phyloP scores from a whole-genome alignment of 1,140 invertebrate genomes.

The Drosophila baimaii region DNA sequence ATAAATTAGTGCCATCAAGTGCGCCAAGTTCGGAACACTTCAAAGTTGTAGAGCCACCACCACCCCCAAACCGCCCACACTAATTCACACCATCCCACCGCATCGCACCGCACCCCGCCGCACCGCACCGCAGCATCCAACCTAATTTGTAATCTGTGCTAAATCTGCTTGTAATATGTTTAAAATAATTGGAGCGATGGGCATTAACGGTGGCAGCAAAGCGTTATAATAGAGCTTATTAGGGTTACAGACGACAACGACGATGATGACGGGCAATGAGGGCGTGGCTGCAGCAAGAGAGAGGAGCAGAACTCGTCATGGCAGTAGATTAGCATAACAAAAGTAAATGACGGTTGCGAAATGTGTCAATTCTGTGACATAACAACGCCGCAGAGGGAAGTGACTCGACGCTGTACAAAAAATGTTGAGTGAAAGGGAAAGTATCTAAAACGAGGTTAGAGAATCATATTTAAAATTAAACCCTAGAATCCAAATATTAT shows the following conservation, averaged over 20 bases:
- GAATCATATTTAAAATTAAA: neutral
- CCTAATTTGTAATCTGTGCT: constrained; percentile 67
- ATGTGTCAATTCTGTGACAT: constrained; percentile 40
- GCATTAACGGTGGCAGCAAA: constrained; percentile 66
- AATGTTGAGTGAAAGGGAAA: neutral
- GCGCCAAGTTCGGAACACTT: constrained; percentile 54
- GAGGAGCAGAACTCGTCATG: constrained; percentile 5
- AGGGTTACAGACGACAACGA: constrained; percentile 38
- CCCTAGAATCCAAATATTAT: no score
- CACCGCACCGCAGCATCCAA: constrained; percentile 21
- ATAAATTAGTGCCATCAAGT: constrained; percentile 74
- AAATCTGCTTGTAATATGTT: constrained; percentile 82
- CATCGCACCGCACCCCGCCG: constrained; percentile 2
- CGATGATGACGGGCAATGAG: neutral
- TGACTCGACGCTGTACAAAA: neutral
- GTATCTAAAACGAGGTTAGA: neutral
- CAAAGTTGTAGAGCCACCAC: constrained; percentile 32
- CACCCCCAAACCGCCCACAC: constrained; percentile 7
- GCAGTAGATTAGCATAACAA: constrained; percentile 60
- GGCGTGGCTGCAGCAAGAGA: constrained; percentile 14
- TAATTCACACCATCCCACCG: neutral
- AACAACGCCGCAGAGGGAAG: constrained; percentile 15
- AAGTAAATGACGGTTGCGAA: constrained; percentile 56
- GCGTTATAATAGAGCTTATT: constrained; percentile 68
- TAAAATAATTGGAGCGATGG: constrained; percentile 76